Conservation (phyloP, 2,888 invertebrate species). For the Pyrgus malvae region DNA sequence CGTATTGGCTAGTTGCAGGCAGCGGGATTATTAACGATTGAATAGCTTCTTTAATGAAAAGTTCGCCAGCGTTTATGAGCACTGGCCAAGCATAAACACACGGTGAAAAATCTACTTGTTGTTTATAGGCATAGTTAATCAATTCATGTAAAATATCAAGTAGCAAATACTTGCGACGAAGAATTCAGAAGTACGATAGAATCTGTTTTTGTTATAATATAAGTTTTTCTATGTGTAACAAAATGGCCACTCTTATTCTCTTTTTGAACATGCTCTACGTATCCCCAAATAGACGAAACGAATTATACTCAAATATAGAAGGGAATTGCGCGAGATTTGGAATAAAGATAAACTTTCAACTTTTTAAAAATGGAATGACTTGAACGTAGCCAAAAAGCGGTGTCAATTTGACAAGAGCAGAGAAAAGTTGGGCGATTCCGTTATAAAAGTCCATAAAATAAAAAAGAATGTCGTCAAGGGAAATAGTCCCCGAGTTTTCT, state of each 20-base stretch:
- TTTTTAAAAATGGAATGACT: background rate
- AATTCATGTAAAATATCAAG: no score
- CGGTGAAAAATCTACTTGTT: no score
- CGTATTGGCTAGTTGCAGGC: conserved; percentile 10
- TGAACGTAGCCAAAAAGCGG: conserved; percentile 11
- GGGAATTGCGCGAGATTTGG: no score
- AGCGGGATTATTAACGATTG: conserved; percentile 12
- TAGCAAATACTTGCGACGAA: no score
- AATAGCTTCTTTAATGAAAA: conserved; percentile 26
- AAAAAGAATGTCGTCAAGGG: conserved; percentile 51
- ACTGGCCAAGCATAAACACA: background rate
- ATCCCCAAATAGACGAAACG: no score
- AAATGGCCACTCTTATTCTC: no score
- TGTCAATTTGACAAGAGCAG: conserved; percentile 39
- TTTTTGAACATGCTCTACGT: no score
- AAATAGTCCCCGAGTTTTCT: conserved; percentile 54
- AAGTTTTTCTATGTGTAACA: no score
- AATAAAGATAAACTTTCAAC: background rate
- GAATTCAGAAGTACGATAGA: no score
- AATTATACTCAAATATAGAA: no score
- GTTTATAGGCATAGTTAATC: no score
- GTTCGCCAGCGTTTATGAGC: conserved; percentile 5
- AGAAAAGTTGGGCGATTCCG: conserved; percentile 36
- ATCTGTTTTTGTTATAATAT: no score
- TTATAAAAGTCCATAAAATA: conserved; percentile 49